Percentiles rank a stretch among this genome's conserved stretches.
These are phyloP conservation scores for Stenodema calcarata DNA, from an alignment of 2,888 invertebrate genomes.

Conservation along the genomic window DNA sequence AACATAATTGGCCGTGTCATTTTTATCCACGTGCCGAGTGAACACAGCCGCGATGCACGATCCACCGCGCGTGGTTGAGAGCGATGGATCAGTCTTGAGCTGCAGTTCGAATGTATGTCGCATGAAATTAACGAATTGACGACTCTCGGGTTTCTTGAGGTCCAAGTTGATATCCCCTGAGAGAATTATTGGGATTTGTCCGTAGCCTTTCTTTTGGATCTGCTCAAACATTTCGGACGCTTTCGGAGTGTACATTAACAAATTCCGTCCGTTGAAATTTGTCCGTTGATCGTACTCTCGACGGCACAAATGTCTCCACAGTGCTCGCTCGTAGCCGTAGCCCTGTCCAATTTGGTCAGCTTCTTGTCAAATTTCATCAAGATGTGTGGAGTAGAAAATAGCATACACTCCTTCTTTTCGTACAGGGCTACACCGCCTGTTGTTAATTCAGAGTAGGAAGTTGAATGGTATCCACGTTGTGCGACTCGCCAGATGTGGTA, in stretches of 20 bases:
- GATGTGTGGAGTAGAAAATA: neutral
- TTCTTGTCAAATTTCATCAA: neutral
- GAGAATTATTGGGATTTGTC: too few relatives aligned
- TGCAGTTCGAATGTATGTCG: neutral
- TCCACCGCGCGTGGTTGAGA: neutral
- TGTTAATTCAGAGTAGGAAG: too few relatives aligned
- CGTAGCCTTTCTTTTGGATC: too few relatives aligned
- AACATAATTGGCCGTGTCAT: too few relatives aligned
- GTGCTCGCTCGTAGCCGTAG: neutral
- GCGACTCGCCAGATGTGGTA: too few relatives aligned
- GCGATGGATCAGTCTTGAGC: neutral
- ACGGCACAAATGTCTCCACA: constrained; percentile 25
- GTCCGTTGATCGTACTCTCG: constrained; percentile 1
- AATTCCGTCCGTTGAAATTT: neutral
- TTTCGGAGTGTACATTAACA: too few relatives aligned
- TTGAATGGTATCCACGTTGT: too few relatives aligned
- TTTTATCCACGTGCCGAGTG: neutral
- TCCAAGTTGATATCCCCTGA: too few relatives aligned
- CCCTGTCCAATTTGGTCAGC: neutral
- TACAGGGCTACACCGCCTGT: neutral
- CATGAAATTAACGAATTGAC: neutral
- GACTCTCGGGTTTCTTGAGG: neutral
- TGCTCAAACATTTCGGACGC: too few relatives aligned
- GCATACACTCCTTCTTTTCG: neutral
- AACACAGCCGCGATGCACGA: neutral